Conservation (phyloP, 2,888 invertebrate species). For the Cosmorhoe ocellata region DNA sequence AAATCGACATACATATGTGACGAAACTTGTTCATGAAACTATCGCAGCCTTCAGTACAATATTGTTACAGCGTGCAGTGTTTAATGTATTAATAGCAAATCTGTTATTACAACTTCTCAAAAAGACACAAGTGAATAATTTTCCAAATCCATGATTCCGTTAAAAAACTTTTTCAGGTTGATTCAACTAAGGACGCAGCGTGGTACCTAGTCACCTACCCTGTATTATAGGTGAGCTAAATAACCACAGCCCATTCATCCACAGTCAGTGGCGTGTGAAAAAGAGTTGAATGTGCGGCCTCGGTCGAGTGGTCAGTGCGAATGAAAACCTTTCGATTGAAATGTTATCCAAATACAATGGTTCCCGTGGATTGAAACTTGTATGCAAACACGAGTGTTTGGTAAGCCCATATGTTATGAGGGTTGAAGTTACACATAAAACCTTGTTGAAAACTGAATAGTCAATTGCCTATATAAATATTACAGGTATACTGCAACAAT, state of each 20-base stretch:
- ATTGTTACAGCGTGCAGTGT: too few relatives aligned
- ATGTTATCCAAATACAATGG: slow-evolving; percentile 74
- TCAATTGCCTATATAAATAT: not conserved
- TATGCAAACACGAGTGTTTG: slow-evolving; percentile 38
- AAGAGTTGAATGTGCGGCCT: slow-evolving; percentile 67
- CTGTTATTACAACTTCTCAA: too few relatives aligned
- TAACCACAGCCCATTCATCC: slow-evolving; percentile 68
- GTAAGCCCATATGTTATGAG: slow-evolving; percentile 15
- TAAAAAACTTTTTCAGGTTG: too few relatives aligned
- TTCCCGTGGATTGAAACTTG: slow-evolving; percentile 56
- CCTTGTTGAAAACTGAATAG: slow-evolving; percentile 5
- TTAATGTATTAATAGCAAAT: too few relatives aligned
- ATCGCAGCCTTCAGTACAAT: too few relatives aligned
- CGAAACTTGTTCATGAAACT: too few relatives aligned
- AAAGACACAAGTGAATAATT: too few relatives aligned
- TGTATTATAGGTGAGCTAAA: slow-evolving; percentile 50
- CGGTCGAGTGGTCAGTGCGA: slow-evolving; percentile 64
- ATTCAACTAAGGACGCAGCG: too few relatives aligned
- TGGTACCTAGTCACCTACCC: not conserved
- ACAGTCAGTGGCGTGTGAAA: slow-evolving; percentile 62
- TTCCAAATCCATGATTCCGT: too few relatives aligned
- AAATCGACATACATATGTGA: too few relatives aligned
- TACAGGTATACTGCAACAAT: too few relatives aligned
- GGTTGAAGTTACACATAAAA: slow-evolving; percentile 19
- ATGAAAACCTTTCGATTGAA: slow-evolving; percentile 72